A percentile compares a stretch with the other conserved stretches of the same genome.
Conservation (phyloP, 2,113 vertebrate genomes). For the Cryptomyrus ogoouensis region DNA sequence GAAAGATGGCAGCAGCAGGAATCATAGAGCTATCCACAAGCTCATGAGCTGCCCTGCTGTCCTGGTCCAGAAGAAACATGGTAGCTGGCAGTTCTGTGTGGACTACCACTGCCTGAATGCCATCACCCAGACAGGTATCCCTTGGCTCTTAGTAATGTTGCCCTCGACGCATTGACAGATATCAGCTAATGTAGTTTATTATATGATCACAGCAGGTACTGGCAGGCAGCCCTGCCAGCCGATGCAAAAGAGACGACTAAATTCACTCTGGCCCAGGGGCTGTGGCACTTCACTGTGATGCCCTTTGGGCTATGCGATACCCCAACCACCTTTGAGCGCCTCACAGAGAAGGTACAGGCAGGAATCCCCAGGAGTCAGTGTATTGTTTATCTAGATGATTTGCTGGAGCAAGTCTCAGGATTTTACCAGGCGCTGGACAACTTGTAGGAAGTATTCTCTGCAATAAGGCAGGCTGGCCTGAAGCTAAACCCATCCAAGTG, state of each 20-base stretch:
- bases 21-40: neutral
- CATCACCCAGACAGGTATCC: neutral
- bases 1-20: neutral
- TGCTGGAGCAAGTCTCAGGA: neutral
- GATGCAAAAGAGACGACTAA: neutral
- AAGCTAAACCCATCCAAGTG: slow-evolving; percentile 5
- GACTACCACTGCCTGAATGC: neutral
- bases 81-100: neutral
- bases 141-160: neutral
- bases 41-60: neutral
- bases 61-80: neutral
- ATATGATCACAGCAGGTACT: neutral
- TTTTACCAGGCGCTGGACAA: neutral
- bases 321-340: neutral
- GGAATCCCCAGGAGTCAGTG: neutral
- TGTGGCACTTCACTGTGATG: neutral
- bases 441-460: neutral
- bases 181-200: neutral
- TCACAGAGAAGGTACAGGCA: neutral
- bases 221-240: neutral
- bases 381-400: slow-evolving; percentile 1
- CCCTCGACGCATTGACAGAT: neutral
- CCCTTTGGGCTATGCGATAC: neutral
- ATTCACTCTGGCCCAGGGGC: neutral
- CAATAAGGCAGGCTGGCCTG: neutral